Percentiles rank a stretch among this genome's conserved stretches.
These are phyloP conservation scores for Margaritifera margaritifera DNA, from an alignment of 2,888 invertebrate genomes.

Conservation along the genomic window DNA sequence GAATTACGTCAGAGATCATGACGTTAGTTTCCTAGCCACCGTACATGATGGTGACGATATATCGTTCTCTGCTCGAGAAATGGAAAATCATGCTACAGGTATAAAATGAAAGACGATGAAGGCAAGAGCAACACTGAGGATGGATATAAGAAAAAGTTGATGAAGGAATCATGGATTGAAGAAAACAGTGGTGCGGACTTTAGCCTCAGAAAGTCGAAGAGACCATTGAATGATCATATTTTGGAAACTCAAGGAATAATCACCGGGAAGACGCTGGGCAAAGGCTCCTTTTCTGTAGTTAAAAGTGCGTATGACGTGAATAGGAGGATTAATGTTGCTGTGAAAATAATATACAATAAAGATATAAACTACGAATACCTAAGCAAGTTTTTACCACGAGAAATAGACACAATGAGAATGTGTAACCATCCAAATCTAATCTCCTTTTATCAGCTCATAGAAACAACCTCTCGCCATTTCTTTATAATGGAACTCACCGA, in stretches of 20 bases:
- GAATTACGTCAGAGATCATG: too few relatives aligned
- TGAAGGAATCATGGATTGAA: too few relatives aligned
- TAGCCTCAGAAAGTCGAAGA: too few relatives aligned
- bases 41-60: too few relatives aligned
- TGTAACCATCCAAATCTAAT: slow-evolving; percentile 60
- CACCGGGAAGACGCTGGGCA: slow-evolving; percentile 61
- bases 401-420: slow-evolving; percentile 66
- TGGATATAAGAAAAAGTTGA: too few relatives aligned
- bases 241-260: slow-evolving; percentile 61
- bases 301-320: slow-evolving; percentile 63
- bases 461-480: slow-evolving; percentile 68
- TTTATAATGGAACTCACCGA: slow-evolving; percentile 67
- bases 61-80: too few relatives aligned
- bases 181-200: too few relatives aligned
- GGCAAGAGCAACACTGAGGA: too few relatives aligned
- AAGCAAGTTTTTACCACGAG: slow-evolving; percentile 68
- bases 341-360: slow-evolving; percentile 69
- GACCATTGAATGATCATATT: slow-evolving; percentile 18
- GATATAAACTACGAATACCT: slow-evolving; percentile 65
- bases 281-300: slow-evolving; percentile 69
- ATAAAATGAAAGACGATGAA: too few relatives aligned
- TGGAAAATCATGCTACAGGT: too few relatives aligned
- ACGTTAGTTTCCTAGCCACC: too few relatives aligned
- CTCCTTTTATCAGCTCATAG: slow-evolving; percentile 62
- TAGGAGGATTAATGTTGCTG: slow-evolving; percentile 62